Percentiles rank a stretch among this genome's conserved stretches.
These are phyloP conservation scores for Bombus confusus DNA, from an alignment of 1,140 invertebrate species.

Conservation along the genomic window DNA sequence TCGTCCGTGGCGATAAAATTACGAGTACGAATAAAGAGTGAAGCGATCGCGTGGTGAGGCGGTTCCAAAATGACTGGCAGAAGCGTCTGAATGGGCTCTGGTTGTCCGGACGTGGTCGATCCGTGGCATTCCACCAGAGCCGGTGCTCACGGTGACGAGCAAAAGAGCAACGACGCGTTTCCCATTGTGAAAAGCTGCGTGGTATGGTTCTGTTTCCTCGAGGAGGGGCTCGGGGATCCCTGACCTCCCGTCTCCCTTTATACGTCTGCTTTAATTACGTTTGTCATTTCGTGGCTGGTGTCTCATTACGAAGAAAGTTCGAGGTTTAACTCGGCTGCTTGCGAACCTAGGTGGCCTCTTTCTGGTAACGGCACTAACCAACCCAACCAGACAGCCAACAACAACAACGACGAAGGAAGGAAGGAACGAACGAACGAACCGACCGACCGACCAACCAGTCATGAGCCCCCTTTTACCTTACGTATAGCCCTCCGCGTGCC, in stretches of 20 bases:
- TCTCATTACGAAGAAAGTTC: slow-evolving; percentile 81
- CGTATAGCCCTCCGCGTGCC: slow-evolving; percentile 78
- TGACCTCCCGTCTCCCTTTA: slow-evolving; percentile 62
- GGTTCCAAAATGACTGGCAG: slow-evolving; percentile 45
- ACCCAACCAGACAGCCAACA: slow-evolving; percentile 70
- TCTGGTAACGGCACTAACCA: slow-evolving; percentile 78
- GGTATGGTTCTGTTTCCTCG: slow-evolving; percentile 35
- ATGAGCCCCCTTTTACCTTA: slow-evolving; percentile 71
- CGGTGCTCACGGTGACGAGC: slow-evolving; percentile 42
- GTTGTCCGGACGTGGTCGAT: background rate
- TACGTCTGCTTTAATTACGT: slow-evolving; percentile 77
- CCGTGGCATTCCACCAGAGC: background rate
- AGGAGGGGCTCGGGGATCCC: slow-evolving; percentile 49
- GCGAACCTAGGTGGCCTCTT: slow-evolving; percentile 79
- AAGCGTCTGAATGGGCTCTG: slow-evolving; percentile 33
- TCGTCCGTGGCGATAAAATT: slow-evolving; percentile 29
- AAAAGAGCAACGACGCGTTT: slow-evolving; percentile 67
- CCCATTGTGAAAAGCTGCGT: slow-evolving; percentile 71
- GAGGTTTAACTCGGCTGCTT: slow-evolving; percentile 72
- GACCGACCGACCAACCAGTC: slow-evolving; percentile 61
- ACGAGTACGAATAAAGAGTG: slow-evolving; percentile 27
- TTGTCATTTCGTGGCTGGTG: slow-evolving; percentile 78
- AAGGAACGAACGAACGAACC: slow-evolving; percentile 56
- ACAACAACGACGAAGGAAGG: slow-evolving; percentile 50
- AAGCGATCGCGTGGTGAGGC: background rate